These are phyloP conservation scores for Thalassarche chlororhynchos DNA, from an alignment of 2,113 vertebrate genomes.

Conservation along the genomic window DNA sequence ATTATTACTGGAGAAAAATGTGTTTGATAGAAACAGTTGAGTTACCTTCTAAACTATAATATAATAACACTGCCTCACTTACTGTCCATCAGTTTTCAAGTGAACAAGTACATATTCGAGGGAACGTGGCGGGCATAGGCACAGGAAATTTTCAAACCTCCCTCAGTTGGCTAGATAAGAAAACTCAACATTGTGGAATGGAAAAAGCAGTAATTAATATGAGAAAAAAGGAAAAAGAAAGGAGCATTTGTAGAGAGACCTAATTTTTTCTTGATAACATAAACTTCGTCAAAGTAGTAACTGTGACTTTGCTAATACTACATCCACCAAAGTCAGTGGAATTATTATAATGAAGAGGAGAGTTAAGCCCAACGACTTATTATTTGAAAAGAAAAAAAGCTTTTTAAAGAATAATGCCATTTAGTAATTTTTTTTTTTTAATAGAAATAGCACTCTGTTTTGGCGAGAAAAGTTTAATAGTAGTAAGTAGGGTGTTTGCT, in stretches of 20 bases:
- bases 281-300: neutral
- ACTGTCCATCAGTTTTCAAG: neutral
- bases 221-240: neutral
- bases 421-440: neutral
- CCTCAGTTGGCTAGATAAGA: neutral
- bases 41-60: neutral
- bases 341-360: neutral
- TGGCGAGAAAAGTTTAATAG: neutral
- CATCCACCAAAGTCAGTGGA: neutral
- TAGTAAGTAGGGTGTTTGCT: neutral
- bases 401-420: neutral
- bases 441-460: neutral
- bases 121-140: accelerated
- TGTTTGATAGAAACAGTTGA: neutral
- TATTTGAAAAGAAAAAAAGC: neutral
- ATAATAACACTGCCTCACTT: neutral
- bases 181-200: neutral
- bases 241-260: neutral
- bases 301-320: neutral
- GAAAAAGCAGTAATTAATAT: neutral
- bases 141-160: neutral
- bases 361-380: neutral
- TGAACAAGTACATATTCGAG: neutral
- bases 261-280: neutral
- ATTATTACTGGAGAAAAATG: neutral